phyloP scores from a whole-genome alignment of 92 coral and sea anemone genomes.

The Bergia sp. region DNA sequence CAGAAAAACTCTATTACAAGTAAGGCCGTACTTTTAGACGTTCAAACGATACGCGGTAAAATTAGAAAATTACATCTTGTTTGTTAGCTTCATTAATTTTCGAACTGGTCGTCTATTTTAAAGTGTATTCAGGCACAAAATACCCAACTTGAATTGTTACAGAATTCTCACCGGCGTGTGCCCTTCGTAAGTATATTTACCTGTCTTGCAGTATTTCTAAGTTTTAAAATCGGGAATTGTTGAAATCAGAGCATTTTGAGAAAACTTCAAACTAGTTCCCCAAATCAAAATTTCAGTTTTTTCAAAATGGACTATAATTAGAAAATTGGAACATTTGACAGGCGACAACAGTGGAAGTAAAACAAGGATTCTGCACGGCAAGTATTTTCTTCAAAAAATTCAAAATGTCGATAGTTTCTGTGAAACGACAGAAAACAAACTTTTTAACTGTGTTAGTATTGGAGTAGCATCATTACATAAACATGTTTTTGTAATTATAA shows the following conservation, averaged over 20 bases:
- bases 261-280: background rate
- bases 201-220: background rate
- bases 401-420: no score
- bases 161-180: background rate
- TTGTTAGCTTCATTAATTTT: background rate
- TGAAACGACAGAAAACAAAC: no score
- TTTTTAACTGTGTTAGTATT: background rate
- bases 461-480: background rate
- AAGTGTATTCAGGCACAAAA: background rate
- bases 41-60: background rate
- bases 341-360: background rate
- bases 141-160: background rate
- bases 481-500: background rate
- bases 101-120: background rate
- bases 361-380: background rate
- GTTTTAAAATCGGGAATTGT: background rate
- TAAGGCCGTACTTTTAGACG: conserved; percentile 1
- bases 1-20: conserved; percentile 1
- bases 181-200: background rate
- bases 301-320: background rate
- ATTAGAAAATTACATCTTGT: background rate
- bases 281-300: background rate
- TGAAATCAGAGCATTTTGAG: background rate
- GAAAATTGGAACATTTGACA: conserved; percentile 1
- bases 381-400: background rate